These are phyloP conservation scores for Sphinx pinastri DNA, from an alignment of 2,888 invertebrate genomes.

Conservation along the genomic window DNA sequence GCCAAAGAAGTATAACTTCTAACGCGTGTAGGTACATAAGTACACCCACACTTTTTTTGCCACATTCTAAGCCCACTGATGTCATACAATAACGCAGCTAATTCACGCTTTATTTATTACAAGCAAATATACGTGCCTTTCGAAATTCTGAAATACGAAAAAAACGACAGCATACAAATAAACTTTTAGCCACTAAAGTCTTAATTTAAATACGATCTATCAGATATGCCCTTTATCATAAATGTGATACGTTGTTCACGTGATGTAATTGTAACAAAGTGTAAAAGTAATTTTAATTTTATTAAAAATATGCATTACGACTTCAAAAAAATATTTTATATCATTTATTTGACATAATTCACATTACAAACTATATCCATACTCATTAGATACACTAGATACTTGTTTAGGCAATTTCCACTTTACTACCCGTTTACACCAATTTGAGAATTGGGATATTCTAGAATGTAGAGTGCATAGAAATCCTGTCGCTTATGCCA, in stretches of 20 bases:
- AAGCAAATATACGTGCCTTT: not conserved
- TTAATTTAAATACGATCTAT: conserved; percentile 1
- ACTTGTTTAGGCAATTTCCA: conserved; percentile 9
- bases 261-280: conserved; percentile 21
- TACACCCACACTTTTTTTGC: no score
- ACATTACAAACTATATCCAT: conserved; percentile 14
- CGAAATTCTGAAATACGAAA: conserved; percentile 3
- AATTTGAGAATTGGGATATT: not conserved
- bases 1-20: no score
- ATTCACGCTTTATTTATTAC: not conserved
- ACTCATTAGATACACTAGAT: conserved; percentile 9
- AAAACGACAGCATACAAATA: not conserved
- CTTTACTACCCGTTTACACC: conserved; percentile 1
- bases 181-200: conserved; percentile 3
- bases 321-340: conserved; percentile 5
- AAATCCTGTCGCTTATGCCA: no score
- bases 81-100: not conserved
- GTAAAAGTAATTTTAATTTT: conserved; percentile 1
- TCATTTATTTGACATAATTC: not conserved
- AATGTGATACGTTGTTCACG: conserved; percentile 11
- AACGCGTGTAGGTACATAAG: no score
- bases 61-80: no score
- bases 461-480: no score
- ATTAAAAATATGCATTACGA: conserved; percentile 18
- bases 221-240: conserved; percentile 18